phyloP scores from a whole-genome alignment of 1,140 invertebrate species.

The Aethina tumida region DNA sequence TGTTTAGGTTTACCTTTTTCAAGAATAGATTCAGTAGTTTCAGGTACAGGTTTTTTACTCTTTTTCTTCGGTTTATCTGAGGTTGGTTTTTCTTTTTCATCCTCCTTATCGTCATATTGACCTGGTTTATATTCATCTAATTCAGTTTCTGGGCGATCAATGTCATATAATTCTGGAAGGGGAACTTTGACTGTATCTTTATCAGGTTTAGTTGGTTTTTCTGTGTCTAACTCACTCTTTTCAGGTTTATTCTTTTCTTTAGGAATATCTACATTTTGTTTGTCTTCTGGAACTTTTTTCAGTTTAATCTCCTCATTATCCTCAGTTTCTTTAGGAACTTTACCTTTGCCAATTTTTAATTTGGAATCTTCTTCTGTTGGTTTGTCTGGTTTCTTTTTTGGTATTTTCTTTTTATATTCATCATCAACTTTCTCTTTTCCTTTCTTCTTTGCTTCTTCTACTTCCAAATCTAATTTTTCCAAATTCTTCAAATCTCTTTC shows the following conservation, averaged over 20 bases:
- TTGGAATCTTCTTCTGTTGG: conserved; percentile 36
- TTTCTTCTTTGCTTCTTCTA: conserved; percentile 38
- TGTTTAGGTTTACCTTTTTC: conserved; percentile 22
- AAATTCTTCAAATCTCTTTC: conserved; percentile 49
- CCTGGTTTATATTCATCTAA: conserved; percentile 20
- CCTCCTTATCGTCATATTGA: conserved; percentile 20
- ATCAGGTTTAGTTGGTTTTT: conserved; percentile 15
- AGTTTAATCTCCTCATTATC: conserved; percentile 22
- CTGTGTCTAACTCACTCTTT: conserved; percentile 1
- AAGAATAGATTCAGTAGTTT: conserved; percentile 25
- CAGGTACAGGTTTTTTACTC: conserved; percentile 21
- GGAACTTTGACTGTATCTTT: conserved; percentile 25
- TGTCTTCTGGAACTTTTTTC: conserved; percentile 27
- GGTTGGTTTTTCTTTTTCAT: conserved; percentile 22
- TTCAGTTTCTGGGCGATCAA: conserved; percentile 22
- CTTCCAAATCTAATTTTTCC: conserved; percentile 48
- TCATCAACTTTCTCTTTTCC: conserved; percentile 35
- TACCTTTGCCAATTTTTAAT: conserved; percentile 41
- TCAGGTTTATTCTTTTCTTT: no score
- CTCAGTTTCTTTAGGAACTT: conserved; percentile 34
- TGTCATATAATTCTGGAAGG: conserved; percentile 24
- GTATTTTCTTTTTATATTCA: conserved; percentile 25
- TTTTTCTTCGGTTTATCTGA: conserved; percentile 22
- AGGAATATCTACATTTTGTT: conserved; percentile 16
- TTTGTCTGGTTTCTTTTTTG: conserved; percentile 33